Percentiles rank a stretch among this genome's conserved stretches.
These are phyloP conservation scores for Microplitis demolitor DNA, from an alignment of 1,140 invertebrate genomes.

Conservation along the genomic window DNA sequence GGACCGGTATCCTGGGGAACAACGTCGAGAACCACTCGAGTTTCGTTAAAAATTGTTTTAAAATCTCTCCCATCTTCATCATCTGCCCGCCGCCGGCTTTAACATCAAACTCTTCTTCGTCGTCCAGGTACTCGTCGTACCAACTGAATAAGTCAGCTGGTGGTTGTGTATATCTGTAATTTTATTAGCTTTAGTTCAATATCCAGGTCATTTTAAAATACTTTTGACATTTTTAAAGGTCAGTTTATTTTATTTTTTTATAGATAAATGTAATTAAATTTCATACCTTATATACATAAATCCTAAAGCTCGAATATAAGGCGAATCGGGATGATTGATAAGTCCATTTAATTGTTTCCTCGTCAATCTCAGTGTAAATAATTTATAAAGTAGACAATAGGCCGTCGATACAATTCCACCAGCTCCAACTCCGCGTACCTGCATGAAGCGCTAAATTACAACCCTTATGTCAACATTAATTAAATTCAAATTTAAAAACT, in stretches of 20 bases:
- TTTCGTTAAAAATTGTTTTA: conserved; percentile 92
- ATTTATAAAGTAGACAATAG: conserved; percentile 97
- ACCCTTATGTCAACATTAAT: conserved; percentile 42
- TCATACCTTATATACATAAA: conserved; percentile 91
- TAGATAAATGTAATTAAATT: conserved; percentile 12
- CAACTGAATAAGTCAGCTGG: conserved; percentile 94
- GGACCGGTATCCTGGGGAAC: conserved; percentile 99
- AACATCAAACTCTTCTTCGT: conserved; percentile 95
- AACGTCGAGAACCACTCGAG: conserved; percentile 98
- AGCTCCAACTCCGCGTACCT: conserved; percentile 96
- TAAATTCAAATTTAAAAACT: conserved; percentile 39
- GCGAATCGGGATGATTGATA: conserved; percentile 94
- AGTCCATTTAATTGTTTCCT: conserved; percentile 96
- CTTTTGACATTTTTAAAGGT: not conserved
- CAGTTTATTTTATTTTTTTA: too few relatives aligned
- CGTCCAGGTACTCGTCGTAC: conserved; percentile 96
- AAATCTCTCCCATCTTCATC: conserved; percentile 93
- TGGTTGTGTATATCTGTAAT: conserved; percentile 90
- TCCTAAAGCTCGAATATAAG: conserved; percentile 95
- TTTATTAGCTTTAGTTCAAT: conserved; percentile 35
- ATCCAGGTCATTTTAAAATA: not conserved
- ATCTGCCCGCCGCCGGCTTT: conserved; percentile 95
- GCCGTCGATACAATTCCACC: conserved; percentile 99
- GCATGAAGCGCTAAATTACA: conserved; percentile 56
- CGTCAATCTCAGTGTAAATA: conserved; percentile 95